These are phyloP conservation scores for Chymomyza fuscimana DNA, from an alignment of 2,888 invertebrate genomes.

Conservation along the genomic window DNA sequence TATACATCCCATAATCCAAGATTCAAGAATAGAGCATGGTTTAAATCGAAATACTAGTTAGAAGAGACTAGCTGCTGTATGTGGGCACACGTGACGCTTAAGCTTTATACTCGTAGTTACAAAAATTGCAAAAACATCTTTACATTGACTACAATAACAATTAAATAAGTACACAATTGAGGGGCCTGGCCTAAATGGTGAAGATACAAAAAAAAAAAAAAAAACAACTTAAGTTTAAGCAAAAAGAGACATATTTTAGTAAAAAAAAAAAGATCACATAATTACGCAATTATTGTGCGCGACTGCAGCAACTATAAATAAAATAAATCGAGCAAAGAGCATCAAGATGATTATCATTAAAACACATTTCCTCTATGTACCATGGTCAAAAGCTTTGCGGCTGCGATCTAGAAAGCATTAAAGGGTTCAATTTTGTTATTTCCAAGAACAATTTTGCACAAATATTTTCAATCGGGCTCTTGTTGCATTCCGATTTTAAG, in stretches of 20 bases:
- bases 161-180: conserved; percentile 7
- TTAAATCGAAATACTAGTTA: too few relatives aligned
- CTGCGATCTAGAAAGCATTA: too few relatives aligned
- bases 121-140: conserved; percentile 2
- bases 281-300: background rate
- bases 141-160: conserved; percentile 1
- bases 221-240: background rate
- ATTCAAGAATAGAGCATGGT: background rate
- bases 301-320: conserved; percentile 35
- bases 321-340: conserved; percentile 19
- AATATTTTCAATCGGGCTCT: too few relatives aligned
- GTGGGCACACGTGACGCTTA: background rate
- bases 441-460: too few relatives aligned
- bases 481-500: too few relatives aligned
- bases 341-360: background rate
- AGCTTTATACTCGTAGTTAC: background rate
- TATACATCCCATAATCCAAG: too few relatives aligned
- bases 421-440: too few relatives aligned
- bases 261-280: conserved; percentile 6
- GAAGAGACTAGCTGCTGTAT: too few relatives aligned
- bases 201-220: background rate
- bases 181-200: background rate
- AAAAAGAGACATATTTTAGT: background rate
- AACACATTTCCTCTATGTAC: background rate
- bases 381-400: too few relatives aligned